Percentiles rank a stretch among this genome's conserved stretches.
phyloP scores from a whole-genome alignment of 2,888 invertebrate genomes.

The Nemotelus pantherinus region DNA sequence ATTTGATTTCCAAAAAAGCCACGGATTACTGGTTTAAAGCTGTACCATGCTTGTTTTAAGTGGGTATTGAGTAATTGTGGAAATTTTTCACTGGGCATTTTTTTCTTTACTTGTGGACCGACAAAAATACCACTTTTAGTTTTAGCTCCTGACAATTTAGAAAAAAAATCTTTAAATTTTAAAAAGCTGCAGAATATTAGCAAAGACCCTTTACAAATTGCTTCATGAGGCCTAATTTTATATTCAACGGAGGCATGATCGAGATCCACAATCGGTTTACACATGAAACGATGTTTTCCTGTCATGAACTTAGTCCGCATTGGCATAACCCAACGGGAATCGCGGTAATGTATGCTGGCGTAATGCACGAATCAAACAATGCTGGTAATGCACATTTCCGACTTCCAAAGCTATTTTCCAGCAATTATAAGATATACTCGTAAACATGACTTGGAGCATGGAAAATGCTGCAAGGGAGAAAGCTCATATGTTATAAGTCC shows the following conservation, averaged over 20 bases:
- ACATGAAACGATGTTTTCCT: not conserved
- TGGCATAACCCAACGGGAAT: too few species aligned
- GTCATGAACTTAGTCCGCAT: too few species aligned
- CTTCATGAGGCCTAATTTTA: not conserved
- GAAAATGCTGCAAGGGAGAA: too few species aligned
- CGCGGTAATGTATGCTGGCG: too few species aligned
- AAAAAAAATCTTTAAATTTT: constrained; percentile 20
- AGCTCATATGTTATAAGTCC: too few species aligned
- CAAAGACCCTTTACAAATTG: constrained; percentile 31
- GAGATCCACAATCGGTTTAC: not conserved
- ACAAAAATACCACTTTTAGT: not conserved
- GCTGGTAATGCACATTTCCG: too few species aligned
- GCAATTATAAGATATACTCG: too few species aligned
- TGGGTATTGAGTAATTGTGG: not conserved
- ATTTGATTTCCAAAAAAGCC: constrained; percentile 54
- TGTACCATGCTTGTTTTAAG: constrained; percentile 22
- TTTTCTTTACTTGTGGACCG: not conserved
- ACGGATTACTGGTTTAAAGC: constrained; percentile 33
- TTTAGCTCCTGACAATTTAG: constrained; percentile 9
- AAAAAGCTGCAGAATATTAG: constrained; percentile 1
- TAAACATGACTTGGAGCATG: too few species aligned
- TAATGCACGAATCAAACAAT: too few species aligned
- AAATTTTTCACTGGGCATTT: constrained; percentile 1
- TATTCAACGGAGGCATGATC: constrained; percentile 15
- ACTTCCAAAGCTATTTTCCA: too few species aligned